Evolutionary conservation across 2,888 invertebrate genomes (phyloP).

Genomic region (Uropetala carovei): DNA sequence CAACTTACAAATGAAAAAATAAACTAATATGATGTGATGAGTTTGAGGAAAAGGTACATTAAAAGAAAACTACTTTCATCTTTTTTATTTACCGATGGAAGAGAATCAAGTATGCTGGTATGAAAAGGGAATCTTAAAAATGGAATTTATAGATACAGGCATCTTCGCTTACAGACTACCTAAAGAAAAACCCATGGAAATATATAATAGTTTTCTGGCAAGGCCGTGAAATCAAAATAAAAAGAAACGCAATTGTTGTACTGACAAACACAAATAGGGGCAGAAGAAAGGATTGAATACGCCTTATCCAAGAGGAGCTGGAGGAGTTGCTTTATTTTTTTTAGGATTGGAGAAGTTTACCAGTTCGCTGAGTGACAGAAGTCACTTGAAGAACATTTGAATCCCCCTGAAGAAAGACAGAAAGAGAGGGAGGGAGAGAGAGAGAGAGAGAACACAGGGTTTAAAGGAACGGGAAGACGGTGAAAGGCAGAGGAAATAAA

Average conservation of each 20-base stretch:
- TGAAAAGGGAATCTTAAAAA: slow-evolving; percentile 48
- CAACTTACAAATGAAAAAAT: slow-evolving; percentile 30
- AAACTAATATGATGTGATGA: slow-evolving; percentile 45
- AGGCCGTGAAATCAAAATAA: slow-evolving; percentile 37
- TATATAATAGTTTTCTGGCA: slow-evolving; percentile 45
- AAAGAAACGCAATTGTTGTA: slow-evolving; percentile 34
- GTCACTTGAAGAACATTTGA: slow-evolving; percentile 63
- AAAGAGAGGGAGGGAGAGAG: not conserved
- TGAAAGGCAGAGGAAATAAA: not conserved
- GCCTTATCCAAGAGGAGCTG: slow-evolving; percentile 27
- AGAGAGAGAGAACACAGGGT: not conserved
- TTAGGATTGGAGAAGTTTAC: slow-evolving; percentile 65
- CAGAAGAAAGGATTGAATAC: not conserved
- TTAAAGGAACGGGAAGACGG: not conserved
- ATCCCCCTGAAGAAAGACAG: slow-evolving; percentile 46
- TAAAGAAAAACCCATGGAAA: slow-evolving; percentile 15
- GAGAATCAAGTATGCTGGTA: not conserved
- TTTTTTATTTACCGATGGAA: slow-evolving; percentile 1
- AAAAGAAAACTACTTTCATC: slow-evolving; percentile 27
- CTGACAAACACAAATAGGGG: slow-evolving; percentile 16
- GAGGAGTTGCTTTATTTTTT: slow-evolving; percentile 37
- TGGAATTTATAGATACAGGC: slow-evolving; percentile 45
- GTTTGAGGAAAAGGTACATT: not conserved
- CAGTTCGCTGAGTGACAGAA: slow-evolving; percentile 62
- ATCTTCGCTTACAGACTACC: slow-evolving; percentile 34